These are phyloP conservation scores for Pocillopora meandrina DNA, from an alignment of 92 coral and sea anemone species.

Conservation along the genomic window DNA sequence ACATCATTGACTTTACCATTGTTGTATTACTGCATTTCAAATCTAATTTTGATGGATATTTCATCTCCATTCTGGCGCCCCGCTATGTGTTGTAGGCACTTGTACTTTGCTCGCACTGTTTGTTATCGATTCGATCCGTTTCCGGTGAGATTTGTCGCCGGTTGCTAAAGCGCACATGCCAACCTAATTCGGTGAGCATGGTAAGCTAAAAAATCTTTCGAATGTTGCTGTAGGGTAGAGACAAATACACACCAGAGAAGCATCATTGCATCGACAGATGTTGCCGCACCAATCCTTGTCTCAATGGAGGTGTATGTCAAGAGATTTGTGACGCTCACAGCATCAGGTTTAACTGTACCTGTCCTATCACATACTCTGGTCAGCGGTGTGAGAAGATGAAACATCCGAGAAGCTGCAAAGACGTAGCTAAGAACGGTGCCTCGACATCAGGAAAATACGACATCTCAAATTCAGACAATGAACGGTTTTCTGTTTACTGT, in stretches of 20 bases:
- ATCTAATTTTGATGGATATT: too few relatives aligned
- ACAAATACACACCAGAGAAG: not conserved
- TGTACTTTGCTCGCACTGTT: too few relatives aligned
- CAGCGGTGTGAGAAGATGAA: not conserved
- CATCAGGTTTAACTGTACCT: not conserved
- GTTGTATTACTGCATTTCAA: too few relatives aligned
- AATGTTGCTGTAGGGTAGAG: not conserved
- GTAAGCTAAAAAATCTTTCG: too few relatives aligned
- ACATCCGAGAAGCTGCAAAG: not conserved
- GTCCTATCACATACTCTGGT: not conserved
- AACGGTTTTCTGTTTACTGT: slow-evolving; percentile 4
- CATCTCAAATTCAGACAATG: not conserved
- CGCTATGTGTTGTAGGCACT: too few relatives aligned
- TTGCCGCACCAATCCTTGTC: not conserved
- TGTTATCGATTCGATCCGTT: too few relatives aligned
- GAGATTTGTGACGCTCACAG: not conserved
- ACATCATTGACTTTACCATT: too few relatives aligned
- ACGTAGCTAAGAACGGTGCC: not conserved
- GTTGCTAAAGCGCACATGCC: too few relatives aligned
- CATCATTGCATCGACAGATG: not conserved
- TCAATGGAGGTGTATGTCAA: not conserved
- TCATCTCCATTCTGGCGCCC: too few relatives aligned
- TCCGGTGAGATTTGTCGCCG: too few relatives aligned
- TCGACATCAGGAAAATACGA: not conserved
- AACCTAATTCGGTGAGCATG: too few relatives aligned